Evolutionary conservation across 1,140 invertebrate species (phyloP).

Genomic region (Plodia interpunctella): DNA sequence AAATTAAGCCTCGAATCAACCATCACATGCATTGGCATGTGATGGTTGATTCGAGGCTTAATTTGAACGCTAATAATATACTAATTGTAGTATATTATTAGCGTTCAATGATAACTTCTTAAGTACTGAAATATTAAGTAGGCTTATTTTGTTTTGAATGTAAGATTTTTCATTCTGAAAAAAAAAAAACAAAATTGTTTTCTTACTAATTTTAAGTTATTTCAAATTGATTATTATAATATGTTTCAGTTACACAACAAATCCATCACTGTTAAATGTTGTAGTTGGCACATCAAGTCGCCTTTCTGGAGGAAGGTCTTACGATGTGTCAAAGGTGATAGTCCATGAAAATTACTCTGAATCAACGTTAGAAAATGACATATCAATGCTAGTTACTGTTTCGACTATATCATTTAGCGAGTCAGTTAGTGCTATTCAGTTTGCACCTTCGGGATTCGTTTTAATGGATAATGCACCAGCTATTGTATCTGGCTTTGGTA

Average conservation of each 20-base stretch:
- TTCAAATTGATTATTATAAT: not conserved
- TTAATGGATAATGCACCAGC: conserved; percentile 45
- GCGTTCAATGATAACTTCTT: no score
- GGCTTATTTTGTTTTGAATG: no score
- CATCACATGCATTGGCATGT: no score
- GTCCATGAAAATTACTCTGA: conserved; percentile 43
- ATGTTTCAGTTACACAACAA: conserved; percentile 37
- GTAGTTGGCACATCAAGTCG: conserved; percentile 49
- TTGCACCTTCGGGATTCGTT: conserved; percentile 29
- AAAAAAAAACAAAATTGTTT: no score
- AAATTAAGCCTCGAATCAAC: no score
- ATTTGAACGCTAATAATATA: no score
- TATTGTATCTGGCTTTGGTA: conserved; percentile 63
- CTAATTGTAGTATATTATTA: no score
- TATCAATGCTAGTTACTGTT: conserved; percentile 40
- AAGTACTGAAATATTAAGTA: no score
- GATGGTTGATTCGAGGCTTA: no score
- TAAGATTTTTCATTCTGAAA: no score
- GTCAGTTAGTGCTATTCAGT: conserved; percentile 31
- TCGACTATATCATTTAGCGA: conserved; percentile 39
- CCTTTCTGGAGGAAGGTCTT: conserved; percentile 42
- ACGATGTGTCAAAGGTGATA: conserved; percentile 40
- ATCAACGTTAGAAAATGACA: conserved; percentile 49
- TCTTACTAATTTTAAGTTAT: no score
- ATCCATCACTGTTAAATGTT: conserved; percentile 37